Conservation (phyloP, 2,113 vertebrate species). For the Amblyornis subalaris region DNA sequence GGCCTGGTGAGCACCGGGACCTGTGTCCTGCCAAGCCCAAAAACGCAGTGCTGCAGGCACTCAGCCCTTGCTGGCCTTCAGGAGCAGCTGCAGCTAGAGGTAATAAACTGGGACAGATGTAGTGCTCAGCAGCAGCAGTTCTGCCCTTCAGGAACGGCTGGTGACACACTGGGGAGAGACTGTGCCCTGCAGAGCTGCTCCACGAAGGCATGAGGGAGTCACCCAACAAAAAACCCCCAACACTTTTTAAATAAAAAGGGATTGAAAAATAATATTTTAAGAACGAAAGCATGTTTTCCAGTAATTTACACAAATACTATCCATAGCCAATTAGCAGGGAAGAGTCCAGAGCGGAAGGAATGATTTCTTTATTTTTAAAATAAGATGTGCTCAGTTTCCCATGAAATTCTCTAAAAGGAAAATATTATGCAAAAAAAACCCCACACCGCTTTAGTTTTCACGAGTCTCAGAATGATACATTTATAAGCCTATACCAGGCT, state of each 20-base stretch:
- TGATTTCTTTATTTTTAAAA: neutral
- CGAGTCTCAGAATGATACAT: neutral
- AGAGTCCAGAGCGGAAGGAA: neutral
- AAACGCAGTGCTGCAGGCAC: neutral
- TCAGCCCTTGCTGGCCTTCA: neutral
- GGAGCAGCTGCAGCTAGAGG: neutral
- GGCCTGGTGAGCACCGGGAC: accelerated
- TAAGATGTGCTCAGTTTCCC: neutral
- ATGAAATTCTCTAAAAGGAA: neutral
- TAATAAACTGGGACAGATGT: no score
- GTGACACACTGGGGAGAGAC: neutral
- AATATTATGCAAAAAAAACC: neutral
- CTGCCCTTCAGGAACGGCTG: neutral
- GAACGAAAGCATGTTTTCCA: neutral
- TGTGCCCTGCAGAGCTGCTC: neutral
- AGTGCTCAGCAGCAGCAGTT: neutral
- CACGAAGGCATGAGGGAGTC: accelerated
- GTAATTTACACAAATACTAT: neutral
- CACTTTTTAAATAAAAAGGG: neutral
- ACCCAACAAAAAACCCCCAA: accelerated
- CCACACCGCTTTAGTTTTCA: neutral
- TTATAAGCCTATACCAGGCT: neutral
- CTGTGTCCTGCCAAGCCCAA: neutral
- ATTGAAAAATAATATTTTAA: neutral
- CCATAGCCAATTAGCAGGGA: neutral